Evolutionary conservation across 1,140 invertebrate species (phyloP).

Genomic region (Ptiloglossa arizonensis): DNA sequence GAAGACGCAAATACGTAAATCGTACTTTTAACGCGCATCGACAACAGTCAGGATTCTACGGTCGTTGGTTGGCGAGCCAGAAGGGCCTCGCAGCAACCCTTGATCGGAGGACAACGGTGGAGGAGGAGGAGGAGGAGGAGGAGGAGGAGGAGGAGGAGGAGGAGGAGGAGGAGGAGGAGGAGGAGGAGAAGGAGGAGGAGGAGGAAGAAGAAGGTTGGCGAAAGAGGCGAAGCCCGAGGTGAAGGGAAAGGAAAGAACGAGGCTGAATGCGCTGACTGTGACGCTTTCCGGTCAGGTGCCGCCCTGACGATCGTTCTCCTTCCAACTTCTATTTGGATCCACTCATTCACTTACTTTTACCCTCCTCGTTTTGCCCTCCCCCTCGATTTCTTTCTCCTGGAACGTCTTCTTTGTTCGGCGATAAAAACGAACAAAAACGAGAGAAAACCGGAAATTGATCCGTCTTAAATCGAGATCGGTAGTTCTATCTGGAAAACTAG

Average conservation of each 20-base stretch:
- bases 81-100: conserved; percentile 57
- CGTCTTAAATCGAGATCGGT: conserved; percentile 27
- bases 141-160: conserved; percentile 49
- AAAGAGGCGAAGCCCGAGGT: conserved; percentile 52
- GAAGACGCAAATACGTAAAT: too few species aligned
- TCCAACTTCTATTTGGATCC: conserved; percentile 68
- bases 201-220: conserved; percentile 44
- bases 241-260: conserved; percentile 73
- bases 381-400: conserved; percentile 37
- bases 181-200: conserved; percentile 35
- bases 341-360: conserved; percentile 64
- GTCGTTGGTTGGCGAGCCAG: neutral
- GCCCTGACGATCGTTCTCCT: conserved; percentile 75
- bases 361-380: conserved; percentile 43
- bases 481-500: neutral
- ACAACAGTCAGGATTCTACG: neutral
- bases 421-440: conserved; percentile 26
- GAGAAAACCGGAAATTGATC: conserved; percentile 46
- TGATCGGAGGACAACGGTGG: conserved; percentile 40
- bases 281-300: conserved; percentile 81
- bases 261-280: conserved; percentile 78
- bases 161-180: conserved; percentile 64
- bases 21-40: too few species aligned
- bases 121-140: conserved; percentile 41
- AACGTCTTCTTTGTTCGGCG: conserved; percentile 8